Base-by-base conservation (phyloP, 2,113 vertebrate species). In the Rhinogobius similis region DNA sequence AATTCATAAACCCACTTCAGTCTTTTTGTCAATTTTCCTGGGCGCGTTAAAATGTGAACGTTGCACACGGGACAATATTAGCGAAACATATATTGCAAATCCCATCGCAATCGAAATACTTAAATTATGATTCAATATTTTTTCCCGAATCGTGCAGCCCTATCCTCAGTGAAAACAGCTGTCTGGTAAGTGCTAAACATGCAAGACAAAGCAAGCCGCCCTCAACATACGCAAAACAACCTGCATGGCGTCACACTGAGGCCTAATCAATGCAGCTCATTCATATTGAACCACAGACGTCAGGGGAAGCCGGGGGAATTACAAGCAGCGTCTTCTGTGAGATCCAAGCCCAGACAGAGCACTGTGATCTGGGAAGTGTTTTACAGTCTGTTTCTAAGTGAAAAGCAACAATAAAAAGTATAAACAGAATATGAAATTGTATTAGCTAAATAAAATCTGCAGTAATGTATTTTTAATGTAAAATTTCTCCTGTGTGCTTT, bases 201-300 rank as follows among this genome's bases (percentile, higher is more conserved):
- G 43, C 68, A 52, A 79, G 55, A 82, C 74, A 74, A 63, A 77
- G 77, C 81, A 68, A 78, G 77, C 73, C 78, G 39, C 70, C 43
- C 68, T 11, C 36, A n/a, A 71, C 61, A 59, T 72, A 73, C 61
- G 55, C 61, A 72, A 43, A 39, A 68, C 67, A 66, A 46, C 68
- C 70, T 67, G 53, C 65, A 16, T 63, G 66, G 82, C 67, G 72
- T 59, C 81, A 79, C 78, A 77, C 74, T 80, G 79, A 86, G 81
- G 77, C 80, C 67, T 86, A 89, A 92, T 90, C 84, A 71, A 92
- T 90, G 83, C 81, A 82, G 84, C 87, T 92, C 86, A 89, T 90
- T 90, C 87, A 85, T 86, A 90, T 84, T 84, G 87, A 87, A 80
- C 81, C 78, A 76, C 76, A 88, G 86, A 84, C 78, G 39, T 82